Conservation (phyloP, 2,113 vertebrate genomes). For the Corynorhinus townsendii region DNA sequence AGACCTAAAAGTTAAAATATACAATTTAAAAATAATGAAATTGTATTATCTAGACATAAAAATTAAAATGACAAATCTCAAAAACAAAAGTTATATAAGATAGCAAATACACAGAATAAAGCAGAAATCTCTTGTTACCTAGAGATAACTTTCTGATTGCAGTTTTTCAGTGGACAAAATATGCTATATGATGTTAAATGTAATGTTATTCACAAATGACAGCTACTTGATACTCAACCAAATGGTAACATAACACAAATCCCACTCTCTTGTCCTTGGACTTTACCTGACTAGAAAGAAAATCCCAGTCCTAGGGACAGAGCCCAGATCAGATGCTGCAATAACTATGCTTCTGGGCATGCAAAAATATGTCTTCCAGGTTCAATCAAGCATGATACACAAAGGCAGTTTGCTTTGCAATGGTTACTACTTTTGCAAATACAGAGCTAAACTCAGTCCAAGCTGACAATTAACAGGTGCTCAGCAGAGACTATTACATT, state of each 20-base stretch:
- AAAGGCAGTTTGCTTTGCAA: background rate
- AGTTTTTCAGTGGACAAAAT: background rate
- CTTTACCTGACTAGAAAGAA: constrained; percentile 4
- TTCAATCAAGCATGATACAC: background rate
- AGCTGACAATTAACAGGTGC: background rate
- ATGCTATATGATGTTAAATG: background rate
- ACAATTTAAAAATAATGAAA: too few species aligned
- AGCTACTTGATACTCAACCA: background rate
- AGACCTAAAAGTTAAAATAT: too few species aligned
- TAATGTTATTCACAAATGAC: background rate
- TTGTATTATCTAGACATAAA: too few species aligned
- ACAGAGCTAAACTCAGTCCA: background rate
- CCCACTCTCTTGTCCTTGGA: background rate
- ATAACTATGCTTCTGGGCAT: background rate
- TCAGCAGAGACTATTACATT: background rate
- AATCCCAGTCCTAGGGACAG: background rate
- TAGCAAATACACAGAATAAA: background rate
- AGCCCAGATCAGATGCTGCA: background rate
- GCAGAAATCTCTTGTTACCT: background rate
- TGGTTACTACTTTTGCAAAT: background rate
- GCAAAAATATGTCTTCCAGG: background rate
- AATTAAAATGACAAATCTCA: too few species aligned
- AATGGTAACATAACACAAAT: background rate
- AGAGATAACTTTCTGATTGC: background rate
- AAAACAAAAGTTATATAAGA: background rate